phyloP scores from a whole-genome alignment of 2,888 invertebrate genomes.

The Xestia rhomboidea region DNA sequence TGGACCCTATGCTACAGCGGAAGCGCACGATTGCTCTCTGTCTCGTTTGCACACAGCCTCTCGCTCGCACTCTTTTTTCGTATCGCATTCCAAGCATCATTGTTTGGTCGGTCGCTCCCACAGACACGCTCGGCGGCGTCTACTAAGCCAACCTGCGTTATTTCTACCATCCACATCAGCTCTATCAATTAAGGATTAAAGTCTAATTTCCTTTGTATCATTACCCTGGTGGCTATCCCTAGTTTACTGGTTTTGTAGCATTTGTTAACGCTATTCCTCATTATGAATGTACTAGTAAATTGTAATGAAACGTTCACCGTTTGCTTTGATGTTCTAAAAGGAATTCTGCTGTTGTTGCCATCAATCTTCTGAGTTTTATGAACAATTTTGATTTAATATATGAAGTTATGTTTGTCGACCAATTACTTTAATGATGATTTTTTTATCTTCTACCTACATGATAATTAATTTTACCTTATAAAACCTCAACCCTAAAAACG shows the following conservation, averaged over 20 bases:
- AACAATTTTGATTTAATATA: slow-evolving; percentile 3
- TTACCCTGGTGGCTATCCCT: slow-evolving; percentile 32
- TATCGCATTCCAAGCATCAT: slow-evolving; percentile 86
- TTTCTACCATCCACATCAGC: slow-evolving; percentile 65
- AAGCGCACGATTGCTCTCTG: slow-evolving; percentile 73
- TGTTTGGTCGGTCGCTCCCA: slow-evolving; percentile 84
- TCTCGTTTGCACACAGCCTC: slow-evolving; percentile 67
- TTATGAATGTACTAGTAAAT: slow-evolving; percentile 62
- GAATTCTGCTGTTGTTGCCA: slow-evolving; percentile 19
- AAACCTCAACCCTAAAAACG: slow-evolving; percentile 3
- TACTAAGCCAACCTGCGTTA: slow-evolving; percentile 58
- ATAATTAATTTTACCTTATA: background rate
- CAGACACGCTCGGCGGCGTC: slow-evolving; percentile 79
- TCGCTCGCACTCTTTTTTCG: slow-evolving; percentile 78
- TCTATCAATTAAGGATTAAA: slow-evolving; percentile 66
- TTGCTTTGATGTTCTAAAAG: slow-evolving; percentile 46
- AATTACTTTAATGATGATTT: background rate
- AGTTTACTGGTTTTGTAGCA: slow-evolving; percentile 58
- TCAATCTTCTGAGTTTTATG: slow-evolving; percentile 23
- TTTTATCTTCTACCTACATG: background rate
- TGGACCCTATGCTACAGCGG: slow-evolving; percentile 70
- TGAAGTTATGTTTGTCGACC: background rate
- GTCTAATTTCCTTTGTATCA: slow-evolving; percentile 54
- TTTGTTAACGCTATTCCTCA: slow-evolving; percentile 65
- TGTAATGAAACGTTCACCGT: slow-evolving; percentile 59